phyloP scores from a whole-genome alignment of 2,797 vertebrate species.

The Acrossocheilus fasciatus region DNA sequence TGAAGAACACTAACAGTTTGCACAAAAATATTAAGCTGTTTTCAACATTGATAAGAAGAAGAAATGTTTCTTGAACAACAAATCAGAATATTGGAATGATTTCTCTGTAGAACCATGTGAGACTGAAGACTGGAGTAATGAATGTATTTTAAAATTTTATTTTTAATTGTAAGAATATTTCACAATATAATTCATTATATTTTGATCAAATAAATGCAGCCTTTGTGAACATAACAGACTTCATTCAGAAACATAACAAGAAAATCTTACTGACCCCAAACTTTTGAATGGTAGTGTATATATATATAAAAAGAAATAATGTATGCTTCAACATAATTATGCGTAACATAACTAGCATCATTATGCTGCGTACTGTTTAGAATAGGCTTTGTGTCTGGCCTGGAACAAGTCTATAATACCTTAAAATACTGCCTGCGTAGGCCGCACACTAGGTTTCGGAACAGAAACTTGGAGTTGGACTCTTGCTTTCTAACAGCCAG shows the following conservation, averaged over 20 bases:
- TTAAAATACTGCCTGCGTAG: slow-evolving; percentile 6
- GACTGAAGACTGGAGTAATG: not conserved
- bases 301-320: not conserved
- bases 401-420: not conserved
- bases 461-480: slow-evolving; percentile 51
- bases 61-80: not conserved
- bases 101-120: not conserved
- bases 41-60: not conserved
- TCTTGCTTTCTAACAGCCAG: slow-evolving; percentile 57
- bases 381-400: not conserved
- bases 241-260: not conserved
- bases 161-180: not conserved
- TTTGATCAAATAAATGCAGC: not conserved
- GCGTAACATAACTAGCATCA: not conserved
- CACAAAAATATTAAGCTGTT: not conserved
- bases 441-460: not conserved
- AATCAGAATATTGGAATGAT: not conserved
- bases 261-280: not conserved
- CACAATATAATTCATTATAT: not conserved
- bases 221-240: not conserved
- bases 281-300: not conserved
- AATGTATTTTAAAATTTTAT: too few species aligned
- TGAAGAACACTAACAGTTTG: not conserved
- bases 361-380: not conserved
- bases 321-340: not conserved